Evolutionary conservation across 2,888 invertebrate species (phyloP), one percentile per base, ranked within the genome.

Genomic region (Stenodera caucasica): DNA sequence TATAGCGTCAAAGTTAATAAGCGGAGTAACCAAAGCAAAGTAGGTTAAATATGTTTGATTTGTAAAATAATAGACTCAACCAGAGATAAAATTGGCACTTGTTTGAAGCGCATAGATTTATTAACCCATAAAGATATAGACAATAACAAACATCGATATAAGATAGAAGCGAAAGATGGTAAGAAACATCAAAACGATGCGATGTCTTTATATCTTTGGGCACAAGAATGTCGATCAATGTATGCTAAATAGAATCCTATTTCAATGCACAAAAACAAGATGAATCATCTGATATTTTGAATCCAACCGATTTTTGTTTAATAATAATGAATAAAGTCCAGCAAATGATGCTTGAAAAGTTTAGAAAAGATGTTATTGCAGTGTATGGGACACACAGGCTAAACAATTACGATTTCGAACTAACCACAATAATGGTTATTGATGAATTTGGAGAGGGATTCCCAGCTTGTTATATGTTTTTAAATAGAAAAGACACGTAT

Each of bases 291-390:
- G n/a, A n/a, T n/a, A n/a, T n/a, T n/a, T n/a, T n/a, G n/a, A n/a
- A n/a, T n/a, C n/a, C n/a, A n/a, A n/a, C n/a, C n/a, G 72, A 72
- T 65, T 72, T 72, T 51, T 54, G 70, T 33, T 53, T 72, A 9
- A 60, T 67, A 2, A 58, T 70, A 9, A 70, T 72, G 68, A 70
- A 68, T 37, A 29, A 57, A 51, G 59, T 51, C 12, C 73, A 74
- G 56, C 35, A 55, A 14, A 60, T 64, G 18, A 61, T 72, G 21
- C 51, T 73, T n/a, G 57, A 60, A 52, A 68, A 69, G 58, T 72
- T 67, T 55, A 65, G 69, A 15, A 55, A 45, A 32, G 51, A 60
- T 50, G 53, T 66, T 30, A 55, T 69, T 18, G 45, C 53, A 40
- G 50, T 67, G 12, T 67, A 69, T 55, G 55, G 57, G 9, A 67